Evolutionary conservation across 2,113 vertebrate genomes (phyloP), one percentile per base, ranked within the genome.

Genomic region (Dermatemys mawii): DNA sequence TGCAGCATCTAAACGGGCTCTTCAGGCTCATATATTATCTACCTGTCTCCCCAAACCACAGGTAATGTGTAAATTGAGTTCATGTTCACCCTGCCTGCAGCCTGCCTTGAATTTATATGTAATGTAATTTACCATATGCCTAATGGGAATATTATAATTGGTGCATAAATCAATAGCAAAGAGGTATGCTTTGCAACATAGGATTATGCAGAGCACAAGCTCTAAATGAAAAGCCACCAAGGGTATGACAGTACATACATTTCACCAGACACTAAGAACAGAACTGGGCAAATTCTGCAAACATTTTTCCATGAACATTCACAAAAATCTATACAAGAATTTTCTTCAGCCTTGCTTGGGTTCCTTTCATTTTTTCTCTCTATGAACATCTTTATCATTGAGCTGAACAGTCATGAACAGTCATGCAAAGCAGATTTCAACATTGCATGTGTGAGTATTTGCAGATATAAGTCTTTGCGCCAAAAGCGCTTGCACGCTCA

Each of bases 1-100:
- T 32, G 35, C 29, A 90, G 53, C 32, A 93, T 73, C 35, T 57
- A 92, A 95, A 86, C 17, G 82, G 75, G 94, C 93, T 91, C 48
- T 51, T 53, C 73, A 90, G 91, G 16, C 29, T 95, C 70, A 49
- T 16, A 16, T 93, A 50, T 50, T 57, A 83, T 54, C 53, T 91
- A 63, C 70, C 55, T 81, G 60, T 41, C 89, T 87, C 26, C 60
- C 44, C 78, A 46, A 89, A 85, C 51, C 49, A 73, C 17, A 55
- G 51, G 6, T 55, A 93, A 80, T 38, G 13, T 46, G 21, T 22
- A 5, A 70, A 38, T 38, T 22, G n/a, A 88, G 84, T 60, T 11
- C 67, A 17, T 29, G 7, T n/a, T 90, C 86, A 85, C 41, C 35
- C 55, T 55, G 55, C 60, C 44, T 87, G 26, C 27, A 83, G n/a